phyloP scores from a whole-genome alignment of 2,797 vertebrate species.

The Decapterus maruadsi region DNA sequence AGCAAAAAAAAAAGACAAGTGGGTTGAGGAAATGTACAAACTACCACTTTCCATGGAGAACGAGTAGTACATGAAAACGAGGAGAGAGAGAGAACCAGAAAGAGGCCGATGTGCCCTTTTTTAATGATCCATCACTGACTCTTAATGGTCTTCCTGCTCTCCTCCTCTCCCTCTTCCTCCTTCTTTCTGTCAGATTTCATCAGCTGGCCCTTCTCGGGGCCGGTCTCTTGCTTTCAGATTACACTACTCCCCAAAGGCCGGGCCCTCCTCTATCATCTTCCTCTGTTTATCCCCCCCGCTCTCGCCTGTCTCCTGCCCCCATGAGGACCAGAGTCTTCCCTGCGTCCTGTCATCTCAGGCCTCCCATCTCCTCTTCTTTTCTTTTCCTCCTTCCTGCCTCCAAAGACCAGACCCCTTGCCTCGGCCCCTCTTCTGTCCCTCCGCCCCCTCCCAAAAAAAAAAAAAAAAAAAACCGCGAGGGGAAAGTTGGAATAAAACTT shows the following conservation, averaged over 20 bases:
- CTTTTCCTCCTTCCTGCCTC: constrained; percentile 40
- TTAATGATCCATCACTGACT: constrained; percentile 47
- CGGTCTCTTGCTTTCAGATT: constrained; percentile 72
- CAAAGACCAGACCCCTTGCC: constrained; percentile 17
- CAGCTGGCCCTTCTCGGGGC: constrained; percentile 52
- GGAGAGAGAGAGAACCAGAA: neutral
- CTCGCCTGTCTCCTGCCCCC: constrained; percentile 49
- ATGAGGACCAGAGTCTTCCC: constrained; percentile 37
- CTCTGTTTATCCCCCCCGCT: constrained; percentile 46
- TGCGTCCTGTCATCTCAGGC: constrained; percentile 49
- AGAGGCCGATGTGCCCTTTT: constrained; percentile 19
- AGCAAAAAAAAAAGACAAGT: neutral
- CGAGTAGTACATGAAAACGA: constrained; percentile 25
- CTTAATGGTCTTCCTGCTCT: constrained; percentile 29
- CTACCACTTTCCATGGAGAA: constrained; percentile 7
- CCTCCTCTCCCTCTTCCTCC: neutral
- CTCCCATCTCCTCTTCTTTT: constrained; percentile 29
- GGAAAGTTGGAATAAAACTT: constrained; percentile 23
- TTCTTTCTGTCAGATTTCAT: constrained; percentile 73
- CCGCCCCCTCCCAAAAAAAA: neutral
- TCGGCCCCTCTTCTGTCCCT: neutral
- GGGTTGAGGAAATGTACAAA: constrained; percentile 27
- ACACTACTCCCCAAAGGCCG: constrained; percentile 66
- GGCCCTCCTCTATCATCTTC: constrained; percentile 53
- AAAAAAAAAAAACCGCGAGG: too few relatives aligned